Percentiles rank a stretch among this genome's conserved stretches.
phyloP scores from a whole-genome alignment of 2,797 vertebrate genomes.

The Malurus splendens region DNA sequence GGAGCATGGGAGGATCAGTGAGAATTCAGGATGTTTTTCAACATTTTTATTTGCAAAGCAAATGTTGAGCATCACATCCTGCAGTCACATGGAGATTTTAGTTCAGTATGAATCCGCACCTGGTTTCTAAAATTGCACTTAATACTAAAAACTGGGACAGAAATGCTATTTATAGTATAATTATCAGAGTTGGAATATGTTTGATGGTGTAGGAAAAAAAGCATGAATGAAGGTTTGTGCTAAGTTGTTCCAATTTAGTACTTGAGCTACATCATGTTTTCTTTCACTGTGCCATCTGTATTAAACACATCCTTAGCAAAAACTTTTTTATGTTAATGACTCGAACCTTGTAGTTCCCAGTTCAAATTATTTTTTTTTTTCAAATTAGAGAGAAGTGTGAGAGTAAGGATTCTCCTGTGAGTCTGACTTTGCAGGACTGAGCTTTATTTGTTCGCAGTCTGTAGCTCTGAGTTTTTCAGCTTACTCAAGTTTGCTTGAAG shows the following conservation, averaged over 20 bases:
- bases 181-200: neutral
- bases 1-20: neutral
- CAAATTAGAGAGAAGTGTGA: neutral
- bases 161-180: neutral
- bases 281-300: neutral
- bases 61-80: neutral
- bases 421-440: neutral
- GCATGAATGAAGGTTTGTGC: fast-evolving
- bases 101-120: neutral
- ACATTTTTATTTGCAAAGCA: neutral
- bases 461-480: neutral
- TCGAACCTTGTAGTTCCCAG: neutral
- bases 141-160: neutral
- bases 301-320: neutral
- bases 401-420: neutral
- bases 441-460: neutral
- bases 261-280: neutral
- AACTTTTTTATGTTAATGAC: neutral
- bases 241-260: neutral
- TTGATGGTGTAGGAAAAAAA: neutral
- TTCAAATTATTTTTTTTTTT: neutral
- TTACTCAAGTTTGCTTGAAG: neutral
- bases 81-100: neutral
- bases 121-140: neutral
- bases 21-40: neutral